phyloP scores from a whole-genome alignment of 2,888 invertebrate genomes.

The Rhamnusium bicolor region DNA sequence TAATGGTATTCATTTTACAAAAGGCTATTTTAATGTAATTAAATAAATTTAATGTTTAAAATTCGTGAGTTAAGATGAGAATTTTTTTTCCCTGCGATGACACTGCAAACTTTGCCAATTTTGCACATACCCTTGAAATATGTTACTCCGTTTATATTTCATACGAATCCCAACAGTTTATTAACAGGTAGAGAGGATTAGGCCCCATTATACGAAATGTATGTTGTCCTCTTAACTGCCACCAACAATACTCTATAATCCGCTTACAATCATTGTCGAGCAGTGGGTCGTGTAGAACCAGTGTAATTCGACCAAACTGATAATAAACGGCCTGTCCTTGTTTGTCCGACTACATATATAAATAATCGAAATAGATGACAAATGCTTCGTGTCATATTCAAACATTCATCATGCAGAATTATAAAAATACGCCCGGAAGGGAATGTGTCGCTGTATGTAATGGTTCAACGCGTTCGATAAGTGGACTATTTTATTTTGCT shows the following conservation, averaged over 20 bases:
- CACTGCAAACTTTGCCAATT: no score
- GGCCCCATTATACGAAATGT: slow-evolving; percentile 48
- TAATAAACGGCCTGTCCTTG: slow-evolving; percentile 58
- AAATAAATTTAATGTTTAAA: no score
- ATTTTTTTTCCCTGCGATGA: no score
- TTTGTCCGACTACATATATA: slow-evolving; percentile 57
- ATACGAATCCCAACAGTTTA: slow-evolving; percentile 16
- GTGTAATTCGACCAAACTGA: slow-evolving; percentile 57
- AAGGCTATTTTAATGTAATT: no score
- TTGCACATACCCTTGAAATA: neutral
- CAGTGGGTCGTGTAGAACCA: slow-evolving; percentile 52
- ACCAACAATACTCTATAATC: slow-evolving; percentile 62
- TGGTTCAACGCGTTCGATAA: slow-evolving; percentile 66
- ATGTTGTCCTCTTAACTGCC: slow-evolving; percentile 61
- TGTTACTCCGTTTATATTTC: neutral
- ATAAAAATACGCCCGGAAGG: slow-evolving; percentile 59
- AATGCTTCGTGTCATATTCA: slow-evolving; percentile 54
- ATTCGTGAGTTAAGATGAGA: no score
- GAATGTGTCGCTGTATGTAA: slow-evolving; percentile 62
- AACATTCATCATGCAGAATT: slow-evolving; percentile 36
- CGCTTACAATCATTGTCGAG: slow-evolving; percentile 57
- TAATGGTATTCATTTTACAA: no score
- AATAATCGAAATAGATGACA: slow-evolving; percentile 61
- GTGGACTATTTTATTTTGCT: slow-evolving; percentile 57
- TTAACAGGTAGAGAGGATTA: slow-evolving; percentile 49